These are phyloP conservation scores for Discoglossus pictus DNA, from an alignment of 2,797 vertebrate genomes.

Conservation along the genomic window DNA sequence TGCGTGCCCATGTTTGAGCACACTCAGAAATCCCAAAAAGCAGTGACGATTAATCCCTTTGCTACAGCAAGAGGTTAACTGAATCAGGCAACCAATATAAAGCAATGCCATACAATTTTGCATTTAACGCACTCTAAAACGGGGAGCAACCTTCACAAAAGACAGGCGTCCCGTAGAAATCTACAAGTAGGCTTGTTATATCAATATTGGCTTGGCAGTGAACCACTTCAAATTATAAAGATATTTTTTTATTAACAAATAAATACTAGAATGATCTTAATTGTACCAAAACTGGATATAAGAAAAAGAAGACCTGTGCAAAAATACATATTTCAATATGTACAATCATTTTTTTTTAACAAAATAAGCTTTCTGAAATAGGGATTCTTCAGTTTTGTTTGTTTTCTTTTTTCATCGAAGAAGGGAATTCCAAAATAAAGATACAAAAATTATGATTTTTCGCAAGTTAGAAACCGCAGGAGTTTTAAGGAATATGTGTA, in stretches of 20 bases:
- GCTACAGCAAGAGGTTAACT: conserved; percentile 56
- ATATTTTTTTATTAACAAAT: conserved; percentile 92
- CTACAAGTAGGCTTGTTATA: conserved; percentile 82
- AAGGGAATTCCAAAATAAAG: conserved; percentile 85
- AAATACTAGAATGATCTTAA: conserved; percentile 95
- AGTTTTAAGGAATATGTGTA: conserved; percentile 74
- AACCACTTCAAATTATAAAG: conserved; percentile 97
- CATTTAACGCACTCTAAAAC: conserved; percentile 61
- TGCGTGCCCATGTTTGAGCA: conserved; percentile 49
- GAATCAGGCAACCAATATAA: conserved; percentile 78
- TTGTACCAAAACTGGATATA: conserved; percentile 97
- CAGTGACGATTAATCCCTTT: conserved; percentile 69
- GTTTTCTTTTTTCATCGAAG: conserved; percentile 84
- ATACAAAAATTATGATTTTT: conserved; percentile 77
- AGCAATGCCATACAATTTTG: conserved; percentile 58
- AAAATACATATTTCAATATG: conserved; percentile 99
- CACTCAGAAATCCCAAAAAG: conserved; percentile 63
- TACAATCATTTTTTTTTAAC: conserved; percentile 96
- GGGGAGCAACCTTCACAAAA: conserved; percentile 66
- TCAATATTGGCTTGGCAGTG: conserved; percentile 96
- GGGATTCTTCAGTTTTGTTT: conserved; percentile 90
- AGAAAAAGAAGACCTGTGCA: conserved; percentile 98
- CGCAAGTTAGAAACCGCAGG: conserved; percentile 82
- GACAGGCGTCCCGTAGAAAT: conserved; percentile 64
- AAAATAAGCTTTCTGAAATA: conserved; percentile 99